phyloP scores from a whole-genome alignment of 2,888 invertebrate species.

The Drosophila paranaensis region DNA sequence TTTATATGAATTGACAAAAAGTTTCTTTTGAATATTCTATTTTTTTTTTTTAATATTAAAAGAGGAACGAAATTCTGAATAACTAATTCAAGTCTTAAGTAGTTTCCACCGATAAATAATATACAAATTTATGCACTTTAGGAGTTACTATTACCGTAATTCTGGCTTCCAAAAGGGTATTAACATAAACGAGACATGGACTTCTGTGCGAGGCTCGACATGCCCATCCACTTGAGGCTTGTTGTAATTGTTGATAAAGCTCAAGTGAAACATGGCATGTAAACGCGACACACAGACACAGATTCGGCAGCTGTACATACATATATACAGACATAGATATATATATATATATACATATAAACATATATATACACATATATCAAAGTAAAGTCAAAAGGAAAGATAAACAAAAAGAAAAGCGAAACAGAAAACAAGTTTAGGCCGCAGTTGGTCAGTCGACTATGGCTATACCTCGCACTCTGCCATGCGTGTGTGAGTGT shows the following conservation, averaged over 20 bases:
- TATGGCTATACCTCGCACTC: background rate
- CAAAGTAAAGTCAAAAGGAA: slow-evolving; percentile 4
- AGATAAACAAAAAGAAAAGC: slow-evolving; percentile 22
- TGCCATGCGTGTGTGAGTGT: background rate
- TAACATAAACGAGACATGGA: background rate
- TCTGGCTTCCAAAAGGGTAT: background rate
- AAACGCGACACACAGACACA: slow-evolving; percentile 58
- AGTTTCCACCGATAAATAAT: background rate
- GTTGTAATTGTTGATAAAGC: slow-evolving; percentile 10
- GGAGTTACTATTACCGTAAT: background rate
- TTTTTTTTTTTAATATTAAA: no score
- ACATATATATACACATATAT: background rate
- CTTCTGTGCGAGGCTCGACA: background rate
- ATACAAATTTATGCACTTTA: background rate
- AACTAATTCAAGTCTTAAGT: background rate
- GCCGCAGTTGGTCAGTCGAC: slow-evolving; percentile 11
- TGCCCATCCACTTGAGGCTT: background rate
- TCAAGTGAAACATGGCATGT: slow-evolving; percentile 28
- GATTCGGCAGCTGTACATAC: slow-evolving; percentile 13
- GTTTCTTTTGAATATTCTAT: no score
- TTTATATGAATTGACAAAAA: no score
- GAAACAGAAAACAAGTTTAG: slow-evolving; percentile 12
- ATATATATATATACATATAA: background rate
- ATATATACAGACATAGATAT: no score
- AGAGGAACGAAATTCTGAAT: background rate